Evolutionary conservation across 2,113 vertebrate species (phyloP).

Genomic region (Ptilorrhoa leucosticta): DNA sequence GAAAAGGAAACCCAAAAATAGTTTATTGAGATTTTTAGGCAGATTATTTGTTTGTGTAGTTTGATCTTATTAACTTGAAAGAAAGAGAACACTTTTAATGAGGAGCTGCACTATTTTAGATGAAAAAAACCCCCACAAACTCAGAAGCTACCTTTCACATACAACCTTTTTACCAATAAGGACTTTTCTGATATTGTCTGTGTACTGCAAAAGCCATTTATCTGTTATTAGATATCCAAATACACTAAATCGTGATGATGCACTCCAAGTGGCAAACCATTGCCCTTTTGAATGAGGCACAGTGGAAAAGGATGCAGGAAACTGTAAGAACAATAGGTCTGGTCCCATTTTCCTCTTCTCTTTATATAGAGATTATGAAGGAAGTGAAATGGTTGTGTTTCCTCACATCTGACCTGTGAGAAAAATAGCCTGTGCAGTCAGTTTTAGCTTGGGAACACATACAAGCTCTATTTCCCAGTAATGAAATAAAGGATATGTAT

Average conservation of each 20-base stretch:
- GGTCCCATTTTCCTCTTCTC: conserved; percentile 35
- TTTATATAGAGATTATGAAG: conserved; percentile 42
- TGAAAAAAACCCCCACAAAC: neutral
- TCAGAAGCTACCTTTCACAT: neutral
- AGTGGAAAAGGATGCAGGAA: conserved; percentile 37
- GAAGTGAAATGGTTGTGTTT: conserved; percentile 55
- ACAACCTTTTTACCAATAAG: neutral
- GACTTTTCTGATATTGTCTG: neutral
- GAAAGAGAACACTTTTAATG: neutral
- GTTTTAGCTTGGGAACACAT: conserved; percentile 44
- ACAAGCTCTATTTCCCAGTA: conserved; percentile 5
- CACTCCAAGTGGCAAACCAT: neutral
- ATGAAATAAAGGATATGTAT: neutral
- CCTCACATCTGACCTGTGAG: conserved; percentile 51
- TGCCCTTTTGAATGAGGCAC: neutral
- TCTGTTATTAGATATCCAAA: neutral
- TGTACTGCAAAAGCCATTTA: neutral
- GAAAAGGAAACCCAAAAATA: neutral
- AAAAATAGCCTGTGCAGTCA: conserved; percentile 23
- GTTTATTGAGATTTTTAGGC: neutral
- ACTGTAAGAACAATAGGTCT: conserved; percentile 53
- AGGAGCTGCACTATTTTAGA: neutral
- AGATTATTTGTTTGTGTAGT: neutral
- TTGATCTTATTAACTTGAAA: neutral
- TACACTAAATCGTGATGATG: neutral